These are phyloP conservation scores for Babylonia areolata DNA, from an alignment of 1,140 invertebrate species.

Conservation along the genomic window DNA sequence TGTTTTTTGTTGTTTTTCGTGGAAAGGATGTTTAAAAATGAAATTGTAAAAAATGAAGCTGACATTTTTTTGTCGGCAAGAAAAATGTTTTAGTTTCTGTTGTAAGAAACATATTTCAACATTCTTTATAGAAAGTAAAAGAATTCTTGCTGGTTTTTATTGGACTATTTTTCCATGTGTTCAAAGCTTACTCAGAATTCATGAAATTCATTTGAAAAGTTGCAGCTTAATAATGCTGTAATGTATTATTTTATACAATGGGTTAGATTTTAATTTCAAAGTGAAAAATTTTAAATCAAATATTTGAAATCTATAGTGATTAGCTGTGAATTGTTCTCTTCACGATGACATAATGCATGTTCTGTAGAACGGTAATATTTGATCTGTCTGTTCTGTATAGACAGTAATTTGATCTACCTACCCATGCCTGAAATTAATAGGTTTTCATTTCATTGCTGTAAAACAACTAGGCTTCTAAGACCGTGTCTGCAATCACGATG, in stretches of 20 bases:
- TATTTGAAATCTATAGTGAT: background rate
- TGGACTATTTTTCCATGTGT: no score
- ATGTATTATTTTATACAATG: background rate
- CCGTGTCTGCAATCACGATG: slow-evolving; percentile 62
- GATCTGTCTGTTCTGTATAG: background rate
- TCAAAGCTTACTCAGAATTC: no score
- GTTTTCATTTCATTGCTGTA: slow-evolving; percentile 71
- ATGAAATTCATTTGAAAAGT: slow-evolving; percentile 25
- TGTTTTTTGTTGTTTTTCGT: no score
- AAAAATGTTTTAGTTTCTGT: no score
- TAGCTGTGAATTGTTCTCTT: background rate
- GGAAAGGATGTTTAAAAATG: no score
- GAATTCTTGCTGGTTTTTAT: no score
- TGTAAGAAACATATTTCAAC: no score
- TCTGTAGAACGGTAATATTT: background rate
- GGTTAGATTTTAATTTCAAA: background rate
- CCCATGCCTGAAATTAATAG: slow-evolving; percentile 62
- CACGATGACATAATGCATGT: background rate
- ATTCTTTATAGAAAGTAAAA: no score
- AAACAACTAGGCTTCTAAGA: slow-evolving; percentile 70
- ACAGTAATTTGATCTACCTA: background rate
- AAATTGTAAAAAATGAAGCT: no score
- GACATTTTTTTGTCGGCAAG: no score
- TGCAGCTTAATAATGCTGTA: background rate
- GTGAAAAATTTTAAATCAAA: background rate